Evolutionary conservation across 2,797 vertebrate species (phyloP).

Genomic region (Pempheris klunzingeri): DNA sequence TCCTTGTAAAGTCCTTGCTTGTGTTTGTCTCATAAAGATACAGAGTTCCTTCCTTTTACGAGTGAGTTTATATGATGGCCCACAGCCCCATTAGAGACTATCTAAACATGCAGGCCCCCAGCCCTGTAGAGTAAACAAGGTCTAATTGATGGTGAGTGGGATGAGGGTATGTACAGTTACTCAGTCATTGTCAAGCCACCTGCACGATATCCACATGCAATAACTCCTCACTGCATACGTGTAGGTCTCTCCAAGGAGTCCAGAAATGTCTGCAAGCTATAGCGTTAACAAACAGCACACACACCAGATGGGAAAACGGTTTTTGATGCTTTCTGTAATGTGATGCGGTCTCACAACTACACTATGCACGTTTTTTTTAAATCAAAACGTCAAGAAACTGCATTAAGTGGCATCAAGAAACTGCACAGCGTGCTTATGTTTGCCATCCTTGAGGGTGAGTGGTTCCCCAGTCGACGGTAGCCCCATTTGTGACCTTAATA

Average conservation of each 20-base stretch:
- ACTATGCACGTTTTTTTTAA: not conserved
- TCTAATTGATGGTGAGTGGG: slow-evolving; percentile 39
- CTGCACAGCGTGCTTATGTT: not conserved
- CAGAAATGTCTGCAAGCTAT: slow-evolving; percentile 21
- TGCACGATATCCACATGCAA: slow-evolving; percentile 33
- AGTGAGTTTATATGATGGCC: slow-evolving; percentile 36
- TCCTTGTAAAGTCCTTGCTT: slow-evolving; percentile 38
- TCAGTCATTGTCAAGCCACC: slow-evolving; percentile 49
- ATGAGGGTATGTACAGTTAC: slow-evolving; percentile 29
- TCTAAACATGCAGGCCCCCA: slow-evolving; percentile 48
- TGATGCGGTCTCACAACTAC: not conserved
- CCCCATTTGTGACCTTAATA: not conserved
- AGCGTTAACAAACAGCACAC: slow-evolving; percentile 31
- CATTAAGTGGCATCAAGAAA: not conserved
- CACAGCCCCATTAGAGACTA: slow-evolving; percentile 42
- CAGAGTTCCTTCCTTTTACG: slow-evolving; percentile 39
- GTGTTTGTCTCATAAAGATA: slow-evolving; percentile 51
- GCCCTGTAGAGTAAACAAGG: slow-evolving; percentile 50
- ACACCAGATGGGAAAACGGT: not conserved
- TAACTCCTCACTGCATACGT: slow-evolving; percentile 20
- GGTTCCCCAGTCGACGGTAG: not conserved
- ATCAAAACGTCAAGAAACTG: not conserved
- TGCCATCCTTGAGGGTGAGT: not conserved
- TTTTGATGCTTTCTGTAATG: slow-evolving; percentile 1
- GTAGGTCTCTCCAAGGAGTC: slow-evolving; percentile 10